Evolutionary conservation across 2,113 vertebrate species (phyloP), one percentile per base, ranked within the genome.

Genomic region (Ophthalmolycus amberensis): DNA sequence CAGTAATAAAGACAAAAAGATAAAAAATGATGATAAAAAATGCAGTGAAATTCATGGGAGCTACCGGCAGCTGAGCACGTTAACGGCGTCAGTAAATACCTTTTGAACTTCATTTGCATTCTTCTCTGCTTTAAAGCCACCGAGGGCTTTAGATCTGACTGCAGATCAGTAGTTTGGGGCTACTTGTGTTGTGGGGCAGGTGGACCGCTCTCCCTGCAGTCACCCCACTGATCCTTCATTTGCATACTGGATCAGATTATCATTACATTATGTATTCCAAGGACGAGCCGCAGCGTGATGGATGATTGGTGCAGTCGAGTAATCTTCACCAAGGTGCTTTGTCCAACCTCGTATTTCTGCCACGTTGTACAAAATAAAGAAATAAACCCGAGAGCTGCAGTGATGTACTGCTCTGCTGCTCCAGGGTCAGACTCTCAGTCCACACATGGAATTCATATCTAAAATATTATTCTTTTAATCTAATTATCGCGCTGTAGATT

Each of bases 221-320:
- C 83, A 25, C 62, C 80, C 85, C 71, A 32, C 64, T 64, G 37
- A 48, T 71, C 59, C 48, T 71, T 71, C 32, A 91, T 91, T 84
- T 88, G 82, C 88, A 89, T 91, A 70, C 66, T 5, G 82, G 86
- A 90, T 88, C 85, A 88, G 90, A 88, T 90, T 85, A 85, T 91
- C 87, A 79, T 85, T 74, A 82, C 85, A 91, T 89, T 87, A 90
- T 85, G 80, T 88, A 90, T 91, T 88, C 88, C 84, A 91, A 88
- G 88, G 86, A 79, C 89, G 25, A 73, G 69, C 74, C 50, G 46
- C 54, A 50, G 84, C 50, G 50, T 88, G 90, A 88, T 85, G 85
- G 86, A 91, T 88, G 85, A 80, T 80, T 85, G 85, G 65, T 83
- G 90, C 84, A 85, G 83, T 77, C 68, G 48, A 75, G 81, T 84